Base-by-base conservation (phyloP, 2,797 vertebrate genomes). In the Acanthurus leucopareius region DNA sequence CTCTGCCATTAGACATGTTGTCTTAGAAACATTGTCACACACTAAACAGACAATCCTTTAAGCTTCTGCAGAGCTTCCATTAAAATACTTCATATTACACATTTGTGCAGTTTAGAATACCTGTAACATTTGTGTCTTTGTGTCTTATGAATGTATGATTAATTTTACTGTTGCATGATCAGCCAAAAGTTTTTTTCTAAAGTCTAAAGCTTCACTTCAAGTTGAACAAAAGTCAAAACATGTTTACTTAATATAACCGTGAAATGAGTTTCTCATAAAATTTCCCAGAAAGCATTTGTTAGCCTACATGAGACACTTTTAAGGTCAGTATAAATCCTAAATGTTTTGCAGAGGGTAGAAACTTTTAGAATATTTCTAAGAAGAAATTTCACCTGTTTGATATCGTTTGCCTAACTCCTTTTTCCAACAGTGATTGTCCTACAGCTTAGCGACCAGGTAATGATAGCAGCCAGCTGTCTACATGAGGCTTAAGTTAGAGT, bases 1-100 rank as follows among this genome's bases (percentile, higher is more conserved):
- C 48, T 53, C 28, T 2, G 59, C 56, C 51, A 40, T 63, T 25
- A 67, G 8, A 78, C 53, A n/a, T n/a, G 10, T 52, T 53, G 61
- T 45, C 15, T 0, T 62, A 51, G 64, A 58, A 52, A 70, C 69
- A 19, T 57, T 69, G 45, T 73, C 62, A 49, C 60, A 69, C 52
- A 42, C 9, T 22, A 48, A 40, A 13, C 45, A 57, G 7, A 25
- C 8, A 15, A 5, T 25, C 25, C 3, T 48, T 9, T 9, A 14
- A 65, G 13, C 38, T 40, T 45, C 20, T 58, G 42, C 32, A 65
- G 10, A 4, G 1, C 48, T 5, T 42, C 8, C 16, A 11, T 48
- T 0, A 19, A 16, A 28, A 16, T 40, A n/a, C 13, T 5, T 16
- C 10, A 15, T 7, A 20, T 35, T 38, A 20, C n/a, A 16, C 13